phyloP scores from a whole-genome alignment of 2,888 invertebrate genomes.

The Thereva nobilitata region DNA sequence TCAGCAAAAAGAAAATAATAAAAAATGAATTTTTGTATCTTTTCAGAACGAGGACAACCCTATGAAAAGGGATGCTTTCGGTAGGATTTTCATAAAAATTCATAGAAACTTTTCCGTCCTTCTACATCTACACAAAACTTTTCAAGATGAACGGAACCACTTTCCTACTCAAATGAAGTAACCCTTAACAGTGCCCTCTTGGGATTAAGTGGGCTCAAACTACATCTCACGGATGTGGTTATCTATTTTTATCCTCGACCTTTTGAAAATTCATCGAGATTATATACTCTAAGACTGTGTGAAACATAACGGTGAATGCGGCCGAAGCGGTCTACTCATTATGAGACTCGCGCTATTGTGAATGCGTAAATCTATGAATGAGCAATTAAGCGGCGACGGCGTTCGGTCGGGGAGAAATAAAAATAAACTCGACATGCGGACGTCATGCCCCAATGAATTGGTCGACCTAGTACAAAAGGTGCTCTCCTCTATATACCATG shows the following conservation, averaged over 20 bases:
- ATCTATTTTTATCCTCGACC: constrained; percentile 26
- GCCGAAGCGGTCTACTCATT: constrained; percentile 9
- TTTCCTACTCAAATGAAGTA: too few relatives aligned
- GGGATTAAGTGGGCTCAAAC: neutral
- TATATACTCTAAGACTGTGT: neutral
- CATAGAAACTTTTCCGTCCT: neutral
- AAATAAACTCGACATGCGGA: constrained; percentile 22
- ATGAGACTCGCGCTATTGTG: neutral
- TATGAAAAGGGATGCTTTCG: neutral
- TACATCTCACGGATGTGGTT: constrained; percentile 11
- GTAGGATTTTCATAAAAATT: constrained; percentile 1
- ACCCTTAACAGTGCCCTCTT: neutral
- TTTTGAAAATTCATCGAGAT: constrained; percentile 25
- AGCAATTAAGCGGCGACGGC: constrained; percentile 9
- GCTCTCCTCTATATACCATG: neutral
- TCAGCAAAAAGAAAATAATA: constrained; percentile 12
- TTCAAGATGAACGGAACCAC: too few relatives aligned
- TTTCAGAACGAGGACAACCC: constrained; percentile 3
- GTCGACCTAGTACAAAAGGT: constrained; percentile 12
- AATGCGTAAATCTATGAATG: constrained; percentile 15
- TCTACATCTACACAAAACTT: constrained; percentile 18
- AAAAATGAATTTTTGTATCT: constrained; percentile 30
- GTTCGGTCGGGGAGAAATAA: constrained; percentile 22
- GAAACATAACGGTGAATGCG: too few relatives aligned
- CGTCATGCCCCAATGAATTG: constrained; percentile 21